A percentile compares a stretch with the other conserved stretches of the same genome.
Evolutionary conservation across 92 coral and sea anemone species (phyloP).

Genomic region (Galaxea fascicularis): DNA sequence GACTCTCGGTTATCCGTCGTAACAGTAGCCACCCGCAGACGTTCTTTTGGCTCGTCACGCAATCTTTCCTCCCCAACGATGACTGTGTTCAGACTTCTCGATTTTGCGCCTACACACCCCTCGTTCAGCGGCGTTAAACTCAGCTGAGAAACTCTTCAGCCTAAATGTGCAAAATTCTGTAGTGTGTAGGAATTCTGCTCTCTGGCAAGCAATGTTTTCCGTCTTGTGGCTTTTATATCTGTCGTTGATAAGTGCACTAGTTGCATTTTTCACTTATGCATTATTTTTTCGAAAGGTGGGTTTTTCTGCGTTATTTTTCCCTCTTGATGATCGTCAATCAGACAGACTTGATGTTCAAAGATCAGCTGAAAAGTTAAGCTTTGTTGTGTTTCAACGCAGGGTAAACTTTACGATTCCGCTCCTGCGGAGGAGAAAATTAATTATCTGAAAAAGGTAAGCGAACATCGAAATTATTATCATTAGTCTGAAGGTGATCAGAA

Average conservation of each 20-base stretch:
- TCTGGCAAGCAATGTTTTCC: constrained; percentile 20
- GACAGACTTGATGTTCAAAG: neutral
- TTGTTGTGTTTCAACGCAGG: constrained; percentile 19
- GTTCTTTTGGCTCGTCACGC: no score
- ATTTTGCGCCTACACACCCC: neutral
- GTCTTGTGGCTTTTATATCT: constrained; percentile 46
- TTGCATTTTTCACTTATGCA: constrained; percentile 26
- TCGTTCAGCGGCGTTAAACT: neutral
- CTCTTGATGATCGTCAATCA: neutral
- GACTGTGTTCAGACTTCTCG: no score
- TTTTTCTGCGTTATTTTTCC: neutral
- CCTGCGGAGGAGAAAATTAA: constrained; percentile 55
- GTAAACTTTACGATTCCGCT: constrained; percentile 44
- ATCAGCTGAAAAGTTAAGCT: neutral
- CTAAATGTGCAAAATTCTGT: neutral
- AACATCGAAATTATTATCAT: neutral
- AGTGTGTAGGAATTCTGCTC: constrained; percentile 10
- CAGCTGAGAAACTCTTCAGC: neutral
- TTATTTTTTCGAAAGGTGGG: constrained; percentile 62
- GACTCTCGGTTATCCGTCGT: no score
- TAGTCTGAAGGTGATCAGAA: neutral
- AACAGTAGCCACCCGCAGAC: no score
- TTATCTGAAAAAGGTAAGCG: constrained; percentile 59
- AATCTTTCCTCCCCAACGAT: no score
- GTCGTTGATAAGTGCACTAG: constrained; percentile 8